phyloP scores from a whole-genome alignment of 2,888 invertebrate genomes.

The Oscheius sp. region DNA sequence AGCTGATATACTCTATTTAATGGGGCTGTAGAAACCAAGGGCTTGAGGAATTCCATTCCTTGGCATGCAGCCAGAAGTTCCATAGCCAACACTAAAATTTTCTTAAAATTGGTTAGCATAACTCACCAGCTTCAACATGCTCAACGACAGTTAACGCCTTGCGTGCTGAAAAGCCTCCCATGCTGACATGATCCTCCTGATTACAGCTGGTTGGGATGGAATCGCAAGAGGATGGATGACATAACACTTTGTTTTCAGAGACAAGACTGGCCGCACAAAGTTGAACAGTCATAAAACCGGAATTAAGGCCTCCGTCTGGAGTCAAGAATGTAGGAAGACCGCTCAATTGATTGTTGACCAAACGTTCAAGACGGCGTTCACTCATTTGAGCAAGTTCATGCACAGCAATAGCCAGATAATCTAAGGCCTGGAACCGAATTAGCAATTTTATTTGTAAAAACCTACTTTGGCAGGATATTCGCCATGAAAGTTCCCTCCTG shows the following conservation, averaged over 20 bases:
- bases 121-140: slow-evolving; percentile 74
- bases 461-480: slow-evolving; percentile 78
- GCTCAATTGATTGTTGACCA: slow-evolving; percentile 78
- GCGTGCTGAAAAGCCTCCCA: slow-evolving; percentile 79
- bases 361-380: slow-evolving; percentile 77
- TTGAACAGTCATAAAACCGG: slow-evolving; percentile 79
- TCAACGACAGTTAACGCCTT: slow-evolving; percentile 76
- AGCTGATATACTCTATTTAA: slow-evolving; percentile 77
- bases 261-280: slow-evolving; percentile 78
- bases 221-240: slow-evolving; percentile 79
- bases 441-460: neutral
- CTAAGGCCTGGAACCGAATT: slow-evolving; percentile 73
- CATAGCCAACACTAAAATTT: slow-evolving; percentile 77
- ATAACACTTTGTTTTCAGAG: slow-evolving; percentile 79
- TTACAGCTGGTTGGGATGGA: slow-evolving; percentile 78
- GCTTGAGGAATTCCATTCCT: slow-evolving; percentile 78
- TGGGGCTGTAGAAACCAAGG: slow-evolving; percentile 77
- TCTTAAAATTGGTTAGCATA: too few species aligned
- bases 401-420: slow-evolving; percentile 78
- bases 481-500: slow-evolving; percentile 80
- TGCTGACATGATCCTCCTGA: slow-evolving; percentile 77
- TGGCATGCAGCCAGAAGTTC: slow-evolving; percentile 78
- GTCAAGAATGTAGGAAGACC: slow-evolving; percentile 78
- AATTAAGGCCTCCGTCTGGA: slow-evolving; percentile 78
- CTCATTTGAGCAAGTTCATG: slow-evolving; percentile 79